Base-by-base conservation (phyloP, 2,888 invertebrate genomes). In the Notodonta ziczac region DNA sequence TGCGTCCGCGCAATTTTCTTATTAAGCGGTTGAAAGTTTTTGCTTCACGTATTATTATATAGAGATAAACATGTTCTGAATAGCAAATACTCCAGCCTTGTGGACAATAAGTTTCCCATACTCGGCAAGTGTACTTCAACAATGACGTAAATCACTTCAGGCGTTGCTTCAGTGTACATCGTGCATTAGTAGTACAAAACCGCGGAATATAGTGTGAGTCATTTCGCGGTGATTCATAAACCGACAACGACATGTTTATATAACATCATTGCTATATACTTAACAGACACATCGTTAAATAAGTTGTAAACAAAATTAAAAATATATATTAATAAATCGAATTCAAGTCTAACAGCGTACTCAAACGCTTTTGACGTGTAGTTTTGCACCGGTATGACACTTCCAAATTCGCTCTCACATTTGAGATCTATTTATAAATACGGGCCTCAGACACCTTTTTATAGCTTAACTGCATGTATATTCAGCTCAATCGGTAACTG, bases 161-260 rank as follows among this genome's bases (percentile, higher is more conserved):
- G 62, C 53, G 56, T 64, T 60, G 58, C 59, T 57, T 51, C 44
- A 44, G 58, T 42, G 32, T 52, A 5, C 32, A 13, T 24, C 24
- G 12, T 52, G 59, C 56, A 55, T 51, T 57, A 57, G 24, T 56
- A 50, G 53, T 59, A 52, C 40, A 64, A 57, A 58, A 64, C 55
- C 62, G 51, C 57, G 48, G 58, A 59, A 44, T 57, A 60, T 61
- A 14, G 55, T 32, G 54, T 73, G 73, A 75, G 50, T 69, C 75
- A 75, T 60, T 12, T 10, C 52, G 54, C 35, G 56, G 58, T 78
- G 78, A 78, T 67, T 78, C 79, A 78, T 61, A 57, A 39, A 51
- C 65, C 65, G 67, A 73, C 72, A 74, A 70, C 69, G 67, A 63
- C 54, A 62, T 77, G 74, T 78, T 73, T 77, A 76, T 74, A 79